phyloP scores from a whole-genome alignment of 2,113 vertebrate genomes.

The Hippocampus mohnikei region DNA sequence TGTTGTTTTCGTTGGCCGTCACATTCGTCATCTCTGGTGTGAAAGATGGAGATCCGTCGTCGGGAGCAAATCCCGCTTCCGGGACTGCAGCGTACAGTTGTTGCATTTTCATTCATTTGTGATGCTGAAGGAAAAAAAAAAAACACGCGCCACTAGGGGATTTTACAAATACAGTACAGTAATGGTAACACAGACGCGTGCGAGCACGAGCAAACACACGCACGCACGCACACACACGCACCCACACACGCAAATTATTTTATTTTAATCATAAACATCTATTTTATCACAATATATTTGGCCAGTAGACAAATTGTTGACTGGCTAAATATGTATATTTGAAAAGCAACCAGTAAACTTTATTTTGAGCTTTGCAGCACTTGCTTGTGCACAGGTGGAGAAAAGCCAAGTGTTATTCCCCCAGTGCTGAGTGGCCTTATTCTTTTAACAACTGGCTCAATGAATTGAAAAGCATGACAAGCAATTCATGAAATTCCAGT shows the following conservation, averaged over 20 bases:
- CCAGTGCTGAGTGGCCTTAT: slow-evolving; percentile 15
- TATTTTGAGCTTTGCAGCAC: slow-evolving; percentile 43
- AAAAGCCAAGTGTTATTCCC: slow-evolving; percentile 27
- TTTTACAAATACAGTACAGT: slow-evolving; percentile 21
- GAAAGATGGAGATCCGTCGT: neutral
- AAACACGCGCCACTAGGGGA: slow-evolving; percentile 55
- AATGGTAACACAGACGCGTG: no score
- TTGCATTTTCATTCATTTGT: neutral
- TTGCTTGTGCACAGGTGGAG: slow-evolving; percentile 63
- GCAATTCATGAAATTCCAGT: neutral
- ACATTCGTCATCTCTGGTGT: neutral
- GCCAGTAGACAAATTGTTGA: neutral
- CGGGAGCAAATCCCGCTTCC: neutral
- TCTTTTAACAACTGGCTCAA: neutral
- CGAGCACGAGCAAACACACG: no score
- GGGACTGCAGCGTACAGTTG: neutral
- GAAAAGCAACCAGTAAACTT: slow-evolving; percentile 6
- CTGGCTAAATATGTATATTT: neutral
- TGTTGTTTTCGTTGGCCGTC: neutral
- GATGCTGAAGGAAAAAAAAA: neutral
- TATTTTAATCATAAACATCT: neutral
- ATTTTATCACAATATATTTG: neutral
- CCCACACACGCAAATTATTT: no score
- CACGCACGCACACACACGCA: no score
- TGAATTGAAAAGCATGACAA: neutral